phyloP scores from a whole-genome alignment of 2,113 vertebrate species.

The Ochotona princeps region DNA sequence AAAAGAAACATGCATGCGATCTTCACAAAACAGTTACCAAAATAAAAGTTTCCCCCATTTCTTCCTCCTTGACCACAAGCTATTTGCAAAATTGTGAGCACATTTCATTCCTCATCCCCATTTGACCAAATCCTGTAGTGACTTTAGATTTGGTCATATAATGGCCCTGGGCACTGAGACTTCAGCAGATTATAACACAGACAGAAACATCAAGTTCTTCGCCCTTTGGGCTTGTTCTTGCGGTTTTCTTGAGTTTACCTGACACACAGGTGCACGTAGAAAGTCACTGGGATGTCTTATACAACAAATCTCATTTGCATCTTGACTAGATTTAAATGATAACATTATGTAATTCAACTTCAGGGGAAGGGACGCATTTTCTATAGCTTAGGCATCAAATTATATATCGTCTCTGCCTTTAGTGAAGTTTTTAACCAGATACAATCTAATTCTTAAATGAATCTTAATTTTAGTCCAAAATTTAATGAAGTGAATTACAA shows the following conservation, averaged over 20 bases:
- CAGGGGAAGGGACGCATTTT: neutral
- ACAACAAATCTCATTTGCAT: neutral
- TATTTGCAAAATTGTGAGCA: neutral
- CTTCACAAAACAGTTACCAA: neutral
- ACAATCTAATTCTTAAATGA: neutral
- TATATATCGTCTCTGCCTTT: neutral
- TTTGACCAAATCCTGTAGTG: neutral
- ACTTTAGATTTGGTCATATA: neutral
- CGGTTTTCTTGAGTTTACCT: neutral
- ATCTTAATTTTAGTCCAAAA: neutral
- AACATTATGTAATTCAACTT: neutral
- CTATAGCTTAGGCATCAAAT: neutral
- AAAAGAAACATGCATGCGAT: neutral
- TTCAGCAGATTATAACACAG: too few relatives aligned
- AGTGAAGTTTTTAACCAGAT: neutral
- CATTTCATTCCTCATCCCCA: neutral
- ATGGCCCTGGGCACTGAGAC: neutral
- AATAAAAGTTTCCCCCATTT: neutral
- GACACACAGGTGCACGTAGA: neutral
- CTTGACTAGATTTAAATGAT: neutral
- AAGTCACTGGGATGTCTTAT: neutral
- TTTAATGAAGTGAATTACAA: neutral
- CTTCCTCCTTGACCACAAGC: neutral
- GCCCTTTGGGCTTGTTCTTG: neutral
- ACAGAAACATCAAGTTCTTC: neutral